Base-by-base conservation (phyloP, 2,113 vertebrate genomes). In the Cryptomyrus ogoouensis region DNA sequence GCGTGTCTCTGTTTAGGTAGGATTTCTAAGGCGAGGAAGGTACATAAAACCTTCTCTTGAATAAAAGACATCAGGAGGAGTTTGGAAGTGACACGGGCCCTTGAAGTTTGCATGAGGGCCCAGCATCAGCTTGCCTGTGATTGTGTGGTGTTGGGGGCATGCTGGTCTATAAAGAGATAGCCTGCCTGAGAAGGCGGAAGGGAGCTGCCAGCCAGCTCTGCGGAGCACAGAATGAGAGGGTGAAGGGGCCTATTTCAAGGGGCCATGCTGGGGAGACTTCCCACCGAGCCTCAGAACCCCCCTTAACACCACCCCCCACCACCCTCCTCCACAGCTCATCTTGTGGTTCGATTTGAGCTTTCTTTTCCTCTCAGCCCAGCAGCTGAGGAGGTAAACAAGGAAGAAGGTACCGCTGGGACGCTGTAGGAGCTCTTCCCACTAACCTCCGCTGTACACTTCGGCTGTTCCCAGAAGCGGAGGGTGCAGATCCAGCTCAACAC, bases 61-160 rank as follows among this genome's bases (percentile, higher is more conserved):
- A 87, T 56, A 56, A 87, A 87, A 87, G 27, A 87, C 17, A 17
- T 53, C 49, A n/a, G 47, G 13, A 52, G 31, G 50, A 56, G n/a
- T 13, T 9, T 9, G 50, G 49, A 39, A 53, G 50, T n/a, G 31
- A 87, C 12, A 31, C 19, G 31, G 31, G 85, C 15, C 27, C 85
- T 87, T 87, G 50, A 87, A 53, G 85, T 56, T 39, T 27, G 85
- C 85, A 52, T 9, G 85, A 87, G 85, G 85, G 27, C 85, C 12
- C 50, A 47, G 50, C 50, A 39, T 27, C 50, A 87, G 24, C 83
- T 31, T 50, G 42, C 47, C 50, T 53, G 50, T 50, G 53, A 87
- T 35, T 87, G 50, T 21, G 50, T 87, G 85, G 85, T 7, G 50
- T 19, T 53, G 50, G 85, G 50, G 27, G 50, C 50, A 56, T 87